Conservation (phyloP, 2,888 invertebrate species). For the Pseudococcus jackbeardsleyi region DNA sequence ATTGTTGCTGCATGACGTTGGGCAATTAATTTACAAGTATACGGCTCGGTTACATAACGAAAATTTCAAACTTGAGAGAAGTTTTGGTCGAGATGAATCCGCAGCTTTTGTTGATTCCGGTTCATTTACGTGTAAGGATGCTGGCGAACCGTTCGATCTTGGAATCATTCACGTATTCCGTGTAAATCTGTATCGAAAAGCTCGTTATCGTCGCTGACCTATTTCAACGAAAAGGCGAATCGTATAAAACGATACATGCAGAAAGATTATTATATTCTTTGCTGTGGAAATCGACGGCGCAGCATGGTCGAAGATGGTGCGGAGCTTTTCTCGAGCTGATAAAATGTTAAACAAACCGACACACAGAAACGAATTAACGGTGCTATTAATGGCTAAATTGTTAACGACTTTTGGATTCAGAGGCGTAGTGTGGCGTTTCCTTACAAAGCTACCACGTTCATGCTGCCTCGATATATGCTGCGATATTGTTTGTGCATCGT, state of each 20-base stretch:
- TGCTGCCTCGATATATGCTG: not conserved
- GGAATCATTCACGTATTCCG: not conserved
- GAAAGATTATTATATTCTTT: slow-evolving; percentile 29
- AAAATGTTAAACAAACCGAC: slow-evolving; percentile 20
- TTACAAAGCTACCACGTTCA: not conserved
- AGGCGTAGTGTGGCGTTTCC: not conserved
- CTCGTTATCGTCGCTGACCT: not conserved
- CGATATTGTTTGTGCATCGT: slow-evolving; percentile 29
- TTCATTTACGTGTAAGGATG: not conserved
- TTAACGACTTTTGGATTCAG: slow-evolving; percentile 33
- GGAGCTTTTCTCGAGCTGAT: not conserved
- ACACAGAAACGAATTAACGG: slow-evolving; percentile 19
- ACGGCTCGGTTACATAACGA: not conserved
- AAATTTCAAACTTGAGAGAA: not conserved
- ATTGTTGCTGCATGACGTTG: slow-evolving; percentile 13
- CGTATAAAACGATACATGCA: no score
- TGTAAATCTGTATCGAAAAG: not conserved
- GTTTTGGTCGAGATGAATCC: not conserved
- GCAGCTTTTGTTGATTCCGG: not conserved
- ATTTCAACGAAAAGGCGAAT: not conserved
- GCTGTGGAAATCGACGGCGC: not conserved
- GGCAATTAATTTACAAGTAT: slow-evolving; percentile 1
- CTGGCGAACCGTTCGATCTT: not conserved
- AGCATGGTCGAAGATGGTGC: not conserved
- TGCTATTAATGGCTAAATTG: slow-evolving; percentile 14